Conservation (phyloP, 2,113 vertebrate genomes). For the Otolemur garnettii region DNA sequence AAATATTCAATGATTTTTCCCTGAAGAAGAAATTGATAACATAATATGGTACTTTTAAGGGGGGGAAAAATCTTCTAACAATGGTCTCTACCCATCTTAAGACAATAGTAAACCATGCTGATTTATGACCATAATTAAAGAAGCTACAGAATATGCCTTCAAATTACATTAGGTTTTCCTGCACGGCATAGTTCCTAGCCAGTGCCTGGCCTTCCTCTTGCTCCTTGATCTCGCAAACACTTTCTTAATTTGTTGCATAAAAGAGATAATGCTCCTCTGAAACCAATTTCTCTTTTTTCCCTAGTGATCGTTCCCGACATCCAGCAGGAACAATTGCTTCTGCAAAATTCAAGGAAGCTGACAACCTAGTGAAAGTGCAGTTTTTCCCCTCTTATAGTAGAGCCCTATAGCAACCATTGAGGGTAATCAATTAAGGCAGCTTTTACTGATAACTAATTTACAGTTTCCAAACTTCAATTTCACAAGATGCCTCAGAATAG, state of each 20-base stretch:
- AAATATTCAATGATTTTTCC: conserved; percentile 23
- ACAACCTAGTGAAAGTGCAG: neutral
- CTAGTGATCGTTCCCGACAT: conserved; percentile 47
- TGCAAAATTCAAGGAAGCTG: conserved; percentile 59
- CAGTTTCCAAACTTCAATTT: conserved; percentile 71
- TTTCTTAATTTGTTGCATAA: conserved; percentile 76
- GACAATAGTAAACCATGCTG: conserved; percentile 79
- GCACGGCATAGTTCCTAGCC: conserved; percentile 71
- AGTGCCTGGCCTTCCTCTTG: neutral
- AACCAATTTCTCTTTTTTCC: conserved; percentile 78
- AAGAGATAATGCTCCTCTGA: conserved; percentile 71
- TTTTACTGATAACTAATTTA: conserved; percentile 71
- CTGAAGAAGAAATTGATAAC: conserved; percentile 44
- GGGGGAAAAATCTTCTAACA: conserved; percentile 31
- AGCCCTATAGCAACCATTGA: conserved; percentile 55
- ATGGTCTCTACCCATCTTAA: conserved; percentile 74
- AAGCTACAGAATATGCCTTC: conserved; percentile 75
- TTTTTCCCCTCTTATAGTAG: neutral
- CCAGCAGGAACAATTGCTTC: conserved; percentile 69
- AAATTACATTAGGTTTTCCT: conserved; percentile 83
- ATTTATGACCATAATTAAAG: conserved; percentile 77
- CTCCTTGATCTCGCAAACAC: conserved; percentile 66
- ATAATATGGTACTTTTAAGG: conserved; percentile 65
- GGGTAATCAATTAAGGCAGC: conserved; percentile 67
- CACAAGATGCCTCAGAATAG: conserved; percentile 39